phyloP scores from a whole-genome alignment of 2,797 vertebrate genomes.

The Lacerta agilis region DNA sequence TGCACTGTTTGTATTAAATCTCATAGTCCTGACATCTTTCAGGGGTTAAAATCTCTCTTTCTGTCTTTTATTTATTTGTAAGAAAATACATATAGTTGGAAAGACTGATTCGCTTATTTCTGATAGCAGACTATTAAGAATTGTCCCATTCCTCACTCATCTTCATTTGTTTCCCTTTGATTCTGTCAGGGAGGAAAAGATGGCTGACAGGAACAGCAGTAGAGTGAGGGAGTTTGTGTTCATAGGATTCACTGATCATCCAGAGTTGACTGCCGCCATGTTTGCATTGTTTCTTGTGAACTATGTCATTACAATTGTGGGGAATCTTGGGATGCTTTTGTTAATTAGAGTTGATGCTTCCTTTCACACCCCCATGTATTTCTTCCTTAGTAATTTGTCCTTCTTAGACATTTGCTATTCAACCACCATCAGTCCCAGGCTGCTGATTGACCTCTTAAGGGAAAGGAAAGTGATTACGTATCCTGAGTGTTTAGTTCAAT shows the following conservation, averaged over 20 bases:
- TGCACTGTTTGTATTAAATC: background rate
- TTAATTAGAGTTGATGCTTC: constrained; percentile 42
- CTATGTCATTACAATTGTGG: constrained; percentile 50
- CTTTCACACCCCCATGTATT: constrained; percentile 67
- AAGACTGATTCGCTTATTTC: background rate
- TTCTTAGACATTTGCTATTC: constrained; percentile 67
- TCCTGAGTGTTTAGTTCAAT: constrained; percentile 54
- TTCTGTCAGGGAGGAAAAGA: background rate
- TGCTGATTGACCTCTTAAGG: constrained; percentile 33
- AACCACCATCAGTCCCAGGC: constrained; percentile 53
- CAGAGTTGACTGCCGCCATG: constrained; percentile 40
- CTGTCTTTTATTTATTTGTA: too few relatives aligned
- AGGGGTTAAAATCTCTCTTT: too few relatives aligned
- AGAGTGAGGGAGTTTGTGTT: constrained; percentile 44
- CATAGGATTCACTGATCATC: constrained; percentile 46
- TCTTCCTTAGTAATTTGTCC: constrained; percentile 66
- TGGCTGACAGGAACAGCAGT: constrained; percentile 26
- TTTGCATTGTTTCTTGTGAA: constrained; percentile 43
- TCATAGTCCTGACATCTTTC: too few relatives aligned
- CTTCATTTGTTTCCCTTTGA: background rate
- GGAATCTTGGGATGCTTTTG: constrained; percentile 53
- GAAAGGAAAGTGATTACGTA: constrained; percentile 44
- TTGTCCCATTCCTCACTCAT: background rate
- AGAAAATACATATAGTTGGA: background rate
- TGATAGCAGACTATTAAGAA: background rate